phyloP scores from a whole-genome alignment of 2,797 vertebrate species.

The Stomatorhinus walkeri region DNA sequence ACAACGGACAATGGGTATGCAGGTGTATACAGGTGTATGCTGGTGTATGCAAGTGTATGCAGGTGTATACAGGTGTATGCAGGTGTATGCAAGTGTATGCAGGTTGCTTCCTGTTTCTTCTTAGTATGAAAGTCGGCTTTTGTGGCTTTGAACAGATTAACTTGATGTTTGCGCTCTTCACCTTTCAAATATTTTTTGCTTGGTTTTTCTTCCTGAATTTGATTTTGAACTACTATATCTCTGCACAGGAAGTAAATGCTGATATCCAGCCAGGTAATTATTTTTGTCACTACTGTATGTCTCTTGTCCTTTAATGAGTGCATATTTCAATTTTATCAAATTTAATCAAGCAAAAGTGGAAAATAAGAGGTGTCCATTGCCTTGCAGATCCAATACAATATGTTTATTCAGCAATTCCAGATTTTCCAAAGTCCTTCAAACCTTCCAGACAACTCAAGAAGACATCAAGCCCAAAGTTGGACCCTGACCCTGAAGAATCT shows the following conservation, averaged over 20 bases:
- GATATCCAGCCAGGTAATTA: conserved; percentile 68
- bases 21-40: not conserved
- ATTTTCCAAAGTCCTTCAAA: conserved; percentile 61
- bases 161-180: not conserved
- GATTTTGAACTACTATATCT: conserved; percentile 50
- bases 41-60: not conserved
- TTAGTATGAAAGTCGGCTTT: not conserved
- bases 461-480: conserved; percentile 32
- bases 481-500: conserved; percentile 57
- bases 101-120: not conserved
- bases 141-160: not conserved
- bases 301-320: conserved; percentile 6
- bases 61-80: not conserved
- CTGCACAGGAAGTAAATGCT: conserved; percentile 74
- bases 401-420: conserved; percentile 63
- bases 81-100: not conserved
- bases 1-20: not conserved
- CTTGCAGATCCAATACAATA: conserved; percentile 65
- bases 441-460: conserved; percentile 52
- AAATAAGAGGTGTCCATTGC: conserved; percentile 33
- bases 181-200: conserved; percentile 3
- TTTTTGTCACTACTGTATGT: conserved; percentile 10
- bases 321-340: not conserved
- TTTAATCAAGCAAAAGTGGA: not conserved
- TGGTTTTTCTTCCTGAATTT: conserved; percentile 23